Evolutionary conservation across 2,797 vertebrate species (phyloP), one percentile per base, ranked within the genome.

Genomic region (Emydoidea blandingii): DNA sequence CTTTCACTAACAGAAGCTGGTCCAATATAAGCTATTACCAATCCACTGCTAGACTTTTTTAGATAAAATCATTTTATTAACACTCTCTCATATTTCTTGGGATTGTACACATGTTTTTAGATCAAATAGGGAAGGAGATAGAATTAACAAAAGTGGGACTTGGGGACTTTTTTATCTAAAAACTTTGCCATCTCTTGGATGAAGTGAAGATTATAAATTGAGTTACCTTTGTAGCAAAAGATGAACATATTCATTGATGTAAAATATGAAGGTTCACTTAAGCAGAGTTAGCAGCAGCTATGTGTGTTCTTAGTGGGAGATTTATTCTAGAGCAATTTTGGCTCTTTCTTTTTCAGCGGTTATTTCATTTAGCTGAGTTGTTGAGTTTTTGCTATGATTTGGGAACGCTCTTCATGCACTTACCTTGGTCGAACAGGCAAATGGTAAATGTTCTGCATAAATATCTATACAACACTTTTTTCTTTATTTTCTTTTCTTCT

Each of bases 401-500:
- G 62, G 90, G 95, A 96, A 15, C 1, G 19, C 50, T 84, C 4
- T 27, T 87, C 2, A 0, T 19, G 56, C 57, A 6, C 4, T 92
- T 87, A 84, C 11, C 81, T 78, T 88, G 14, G 18, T 95, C 52
- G 83, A 81, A 89, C 12, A 52, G 5, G 16, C 5, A 89, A 91
- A 89, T 49, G 2, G 44, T 95, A 92, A 86, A 37, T 52, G 6
- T 4, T 92, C 37, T 85, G 76, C 34, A 83, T 1, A 92, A 95
- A 89, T 52, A 8, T 5, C 53, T 93, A 37, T 29, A 9, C 25
- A 49, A 76, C 27, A 76, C 6, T 31, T 81, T 49, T 3, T 47
- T 90, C 12, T 15, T 12, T 87, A 85, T 87, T 95, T 87, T 91
- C 72, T 95, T 94, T 94, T 94, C 79, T 80, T 54, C 78, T 88